These are phyloP conservation scores for Uromys caudimaculatus DNA, from an alignment of 2,797 vertebrate genomes.

Conservation along the genomic window DNA sequence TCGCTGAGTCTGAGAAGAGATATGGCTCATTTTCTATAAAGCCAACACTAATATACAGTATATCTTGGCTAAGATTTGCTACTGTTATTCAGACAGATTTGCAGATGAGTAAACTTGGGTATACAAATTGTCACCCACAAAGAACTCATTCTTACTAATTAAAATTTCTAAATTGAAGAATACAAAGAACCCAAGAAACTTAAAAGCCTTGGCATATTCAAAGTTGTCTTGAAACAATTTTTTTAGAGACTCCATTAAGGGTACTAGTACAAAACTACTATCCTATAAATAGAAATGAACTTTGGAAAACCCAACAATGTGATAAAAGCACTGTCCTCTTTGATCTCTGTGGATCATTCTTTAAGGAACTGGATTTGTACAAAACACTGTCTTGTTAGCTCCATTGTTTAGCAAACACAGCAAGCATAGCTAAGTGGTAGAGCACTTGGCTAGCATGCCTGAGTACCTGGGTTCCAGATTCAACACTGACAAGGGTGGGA, in stretches of 20 bases:
- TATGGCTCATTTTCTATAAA: constrained; percentile 1
- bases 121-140: neutral
- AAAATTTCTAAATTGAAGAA: constrained; percentile 42
- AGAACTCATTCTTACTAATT: constrained; percentile 45
- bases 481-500: neutral
- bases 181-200: constrained; percentile 47
- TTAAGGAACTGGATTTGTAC: neutral
- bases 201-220: constrained; percentile 64
- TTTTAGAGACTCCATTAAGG: constrained; percentile 58
- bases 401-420: neutral
- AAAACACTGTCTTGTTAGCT: neutral
- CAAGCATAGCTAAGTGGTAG: neutral
- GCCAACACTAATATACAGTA: neutral
- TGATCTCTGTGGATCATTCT: constrained; percentile 49
- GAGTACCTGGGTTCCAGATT: neutral
- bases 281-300: constrained; percentile 54
- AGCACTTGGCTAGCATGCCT: neutral
- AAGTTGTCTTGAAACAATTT: constrained; percentile 76
- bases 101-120: neutral
- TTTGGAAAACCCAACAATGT: constrained; percentile 49
- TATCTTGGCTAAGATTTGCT: constrained; percentile 37
- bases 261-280: neutral
- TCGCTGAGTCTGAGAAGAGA: neutral
- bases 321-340: constrained; percentile 21
- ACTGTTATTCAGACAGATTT: constrained; percentile 35